Evolutionary conservation across 1,140 invertebrate genomes (phyloP).

Genomic region (Luehdorfia chinensis): DNA sequence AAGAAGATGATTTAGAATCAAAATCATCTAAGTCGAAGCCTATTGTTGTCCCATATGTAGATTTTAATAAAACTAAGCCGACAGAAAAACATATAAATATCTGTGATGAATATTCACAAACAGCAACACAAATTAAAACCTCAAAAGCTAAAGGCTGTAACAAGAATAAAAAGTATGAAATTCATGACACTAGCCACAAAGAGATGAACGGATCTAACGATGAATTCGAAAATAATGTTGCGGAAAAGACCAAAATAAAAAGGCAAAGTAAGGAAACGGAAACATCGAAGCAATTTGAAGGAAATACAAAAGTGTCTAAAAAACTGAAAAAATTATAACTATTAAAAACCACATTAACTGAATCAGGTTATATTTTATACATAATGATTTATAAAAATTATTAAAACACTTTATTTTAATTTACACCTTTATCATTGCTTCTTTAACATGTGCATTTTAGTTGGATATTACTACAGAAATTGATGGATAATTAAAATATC

Average conservation of each 20-base stretch:
- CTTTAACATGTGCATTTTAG: too few relatives aligned
- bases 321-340: constrained; percentile 31
- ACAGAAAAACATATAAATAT: constrained; percentile 33
- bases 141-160: constrained; percentile 21
- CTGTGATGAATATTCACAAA: constrained; percentile 32
- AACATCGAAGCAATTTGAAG: constrained; percentile 29
- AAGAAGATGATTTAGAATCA: constrained; percentile 40
- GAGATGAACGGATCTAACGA: constrained; percentile 23
- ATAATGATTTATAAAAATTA: neutral
- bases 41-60: constrained; percentile 49
- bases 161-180: constrained; percentile 19
- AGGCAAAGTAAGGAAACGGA: constrained; percentile 37
- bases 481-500: too few relatives aligned
- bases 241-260: constrained; percentile 39
- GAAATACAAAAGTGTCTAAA: constrained; percentile 28
- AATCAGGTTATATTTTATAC: neutral
- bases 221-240: constrained; percentile 22
- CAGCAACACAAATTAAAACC: constrained; percentile 27
- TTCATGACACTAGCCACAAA: constrained; percentile 9
- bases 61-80: constrained; percentile 64
- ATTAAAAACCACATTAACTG: neutral
- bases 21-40: constrained; percentile 36
- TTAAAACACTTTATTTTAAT: too few relatives aligned
- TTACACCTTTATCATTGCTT: too few relatives aligned
- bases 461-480: too few relatives aligned